These are phyloP conservation scores for Bos javanicus DNA, from an alignment of 2,113 vertebrate genomes.

Conservation along the genomic window DNA sequence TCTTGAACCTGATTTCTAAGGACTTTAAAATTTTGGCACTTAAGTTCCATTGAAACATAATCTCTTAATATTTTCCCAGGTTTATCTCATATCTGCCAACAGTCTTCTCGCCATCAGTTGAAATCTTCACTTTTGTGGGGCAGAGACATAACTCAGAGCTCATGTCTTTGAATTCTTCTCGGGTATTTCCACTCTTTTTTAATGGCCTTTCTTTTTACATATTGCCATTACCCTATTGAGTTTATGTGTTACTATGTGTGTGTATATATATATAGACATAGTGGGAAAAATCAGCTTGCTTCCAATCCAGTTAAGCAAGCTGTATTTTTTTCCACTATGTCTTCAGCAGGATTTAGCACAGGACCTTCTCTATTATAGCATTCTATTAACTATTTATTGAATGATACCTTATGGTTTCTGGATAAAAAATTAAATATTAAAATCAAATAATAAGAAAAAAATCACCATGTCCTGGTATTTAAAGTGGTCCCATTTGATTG, in stretches of 20 bases:
- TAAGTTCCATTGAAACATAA: not conserved
- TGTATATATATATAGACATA: not conserved
- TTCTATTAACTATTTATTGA: slow-evolving; percentile 17
- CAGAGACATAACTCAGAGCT: not conserved
- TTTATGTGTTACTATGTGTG: not conserved
- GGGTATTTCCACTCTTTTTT: not conserved
- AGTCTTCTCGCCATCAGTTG: not conserved
- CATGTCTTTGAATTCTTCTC: not conserved
- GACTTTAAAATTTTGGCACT: not conserved
- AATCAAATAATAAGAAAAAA: slow-evolving; percentile 28
- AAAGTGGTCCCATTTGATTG: slow-evolving; percentile 27
- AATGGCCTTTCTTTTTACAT: not conserved
- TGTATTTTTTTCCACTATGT: slow-evolving; percentile 6
- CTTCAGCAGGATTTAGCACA: not conserved
- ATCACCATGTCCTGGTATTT: slow-evolving; percentile 6
- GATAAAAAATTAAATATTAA: slow-evolving; percentile 36
- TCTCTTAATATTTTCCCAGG: not conserved
- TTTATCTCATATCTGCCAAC: not conserved
- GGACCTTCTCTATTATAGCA: not conserved
- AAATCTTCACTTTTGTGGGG: not conserved
- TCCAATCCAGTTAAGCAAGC: not conserved
- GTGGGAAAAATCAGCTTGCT: not conserved
- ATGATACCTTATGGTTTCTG: not conserved
- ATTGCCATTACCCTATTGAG: not conserved
- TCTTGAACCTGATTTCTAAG: not conserved